Evolutionary conservation across 2,888 invertebrate species (phyloP), one percentile per base, ranked within the genome.

Genomic region (Pseudeuparius sepicola): DNA sequence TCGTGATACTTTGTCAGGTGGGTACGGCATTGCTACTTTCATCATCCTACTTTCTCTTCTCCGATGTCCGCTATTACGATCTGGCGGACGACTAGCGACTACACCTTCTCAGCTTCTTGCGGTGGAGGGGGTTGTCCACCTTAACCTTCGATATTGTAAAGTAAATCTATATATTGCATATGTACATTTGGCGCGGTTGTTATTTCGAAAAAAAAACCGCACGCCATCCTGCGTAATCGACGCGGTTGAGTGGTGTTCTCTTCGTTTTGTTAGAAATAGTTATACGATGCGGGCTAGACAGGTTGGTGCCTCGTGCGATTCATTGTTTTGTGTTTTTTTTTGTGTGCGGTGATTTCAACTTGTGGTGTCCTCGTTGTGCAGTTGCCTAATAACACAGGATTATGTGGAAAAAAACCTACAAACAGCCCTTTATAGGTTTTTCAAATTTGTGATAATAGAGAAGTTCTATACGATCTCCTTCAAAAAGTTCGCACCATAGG

Each of bases 21-120:
- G n/a, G n/a, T n/a, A n/a, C n/a, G 49, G 50, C 45, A 51, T 47
- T 47, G 50, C 54, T 49, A 54, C 54, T 54, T 54, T 54, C 54
- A 50, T 50, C 47, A 53, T 54, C 53, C 53, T 54, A 54, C 54
- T 54, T 54, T 54, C 54, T 53, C 52, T 48, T 46, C 44, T 44
- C n/a, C n/a, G n/a, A 48, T 48, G 53, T 52, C 51, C 48, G 52
- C 49, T 53, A 49, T 44, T 49, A 43, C 44, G 47, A 51, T 49
- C 46, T 43, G 44, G 40, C n/a, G n/a, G 38, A 38, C 32, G 34
- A 38, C 36, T 42, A 34, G 25, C 31, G 26, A 45, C 48, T 38
- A 45, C 44, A 43, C 44, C 48, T 50, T 49, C 50, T 51, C 45
- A 47, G 47, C 47, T 41, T 44, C 42, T 43, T 40, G 40, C 34